Base-by-base conservation (phyloP, 1,140 invertebrate species). In the Dinoponera quadriceps region DNA sequence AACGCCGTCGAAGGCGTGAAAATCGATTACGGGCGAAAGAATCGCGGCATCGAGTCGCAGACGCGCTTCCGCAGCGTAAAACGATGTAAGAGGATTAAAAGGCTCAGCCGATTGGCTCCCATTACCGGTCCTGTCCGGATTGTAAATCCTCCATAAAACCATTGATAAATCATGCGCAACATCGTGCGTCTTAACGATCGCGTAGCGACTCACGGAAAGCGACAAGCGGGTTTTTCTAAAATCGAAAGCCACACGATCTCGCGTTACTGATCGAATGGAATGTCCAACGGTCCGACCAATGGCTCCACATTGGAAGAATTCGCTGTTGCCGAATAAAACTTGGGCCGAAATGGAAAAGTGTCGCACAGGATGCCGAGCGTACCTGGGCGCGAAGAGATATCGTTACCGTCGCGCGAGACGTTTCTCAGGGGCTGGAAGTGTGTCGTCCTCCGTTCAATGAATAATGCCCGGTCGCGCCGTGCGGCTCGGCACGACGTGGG, bases 31-130 rank as follows among this genome's bases (percentile, higher is more conserved):
- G 22, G 51, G 55, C 33, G 48, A 51, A 38, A 73, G 22, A 57
- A 63, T 22, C n/a, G 14, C 16, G 54, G 20, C 16, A 33, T 4
- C 29, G 27, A 59, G 77, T 63, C 62, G 80, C 60, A 80, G 49
- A 57, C 22, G 72, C 44, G 72, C 85, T 87, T 85, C 69, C 86
- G 82, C 63, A 71, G 80, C 54, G 82, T 81, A 81, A 80, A 88
- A 81, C 86, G 85, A 81, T 87, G 85, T 88, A 88, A 88, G 86
- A 88, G 86, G 86, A 88, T 88, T 88, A 88, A 87, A 85, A 81
- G 82, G 82, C 82, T 57, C 59, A 73, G 69, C 44, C 86, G 85
- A 88, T 88, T 85, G 86, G 72, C 83, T 87, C 72, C 78, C 83
- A 87, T 88, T 88, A 85, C 82, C 82, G 65, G 65, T 82, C 59